A percentile compares a stretch with the other conserved stretches of the same genome.
phyloP scores from a whole-genome alignment of 2,888 invertebrate species.

The Digitonthophagus gazella region DNA sequence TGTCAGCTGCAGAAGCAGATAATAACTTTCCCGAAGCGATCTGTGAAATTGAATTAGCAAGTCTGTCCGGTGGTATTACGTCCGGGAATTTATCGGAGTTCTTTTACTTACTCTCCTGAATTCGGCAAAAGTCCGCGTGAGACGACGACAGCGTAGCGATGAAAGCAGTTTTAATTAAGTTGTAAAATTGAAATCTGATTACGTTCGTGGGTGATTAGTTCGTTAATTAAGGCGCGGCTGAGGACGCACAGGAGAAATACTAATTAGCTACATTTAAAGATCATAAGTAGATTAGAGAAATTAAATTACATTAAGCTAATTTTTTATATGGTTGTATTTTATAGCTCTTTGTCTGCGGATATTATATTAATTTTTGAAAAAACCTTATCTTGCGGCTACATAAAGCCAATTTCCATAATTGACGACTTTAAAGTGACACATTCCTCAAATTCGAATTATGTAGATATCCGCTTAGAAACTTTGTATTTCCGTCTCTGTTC shows the following conservation, averaged over 20 bases:
- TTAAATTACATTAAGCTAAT: neutral
- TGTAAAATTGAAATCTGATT: neutral
- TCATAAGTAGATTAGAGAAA: neutral
- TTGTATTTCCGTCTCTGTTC: no score
- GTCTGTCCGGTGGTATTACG: neutral
- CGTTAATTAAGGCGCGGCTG: neutral
- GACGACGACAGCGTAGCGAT: neutral
- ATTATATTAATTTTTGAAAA: no score
- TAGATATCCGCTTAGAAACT: no score
- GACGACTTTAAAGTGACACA: no score
- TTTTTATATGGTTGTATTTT: neutral
- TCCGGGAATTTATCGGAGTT: neutral
- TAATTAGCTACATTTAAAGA: neutral
- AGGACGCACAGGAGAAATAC: neutral
- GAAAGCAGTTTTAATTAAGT: neutral
- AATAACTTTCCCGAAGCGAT: conserved; percentile 7
- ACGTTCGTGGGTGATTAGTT: neutral
- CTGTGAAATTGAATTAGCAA: conserved; percentile 12
- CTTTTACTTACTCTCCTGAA: neutral
- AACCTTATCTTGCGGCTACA: no score
- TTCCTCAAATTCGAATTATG: no score
- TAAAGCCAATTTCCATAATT: no score
- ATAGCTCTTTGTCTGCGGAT: no score
- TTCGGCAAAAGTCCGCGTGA: neutral
- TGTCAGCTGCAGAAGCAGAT: conserved; percentile 9